These are phyloP conservation scores for Pogonophryne albipinna DNA, from an alignment of 2,797 vertebrate genomes.

Conservation along the genomic window DNA sequence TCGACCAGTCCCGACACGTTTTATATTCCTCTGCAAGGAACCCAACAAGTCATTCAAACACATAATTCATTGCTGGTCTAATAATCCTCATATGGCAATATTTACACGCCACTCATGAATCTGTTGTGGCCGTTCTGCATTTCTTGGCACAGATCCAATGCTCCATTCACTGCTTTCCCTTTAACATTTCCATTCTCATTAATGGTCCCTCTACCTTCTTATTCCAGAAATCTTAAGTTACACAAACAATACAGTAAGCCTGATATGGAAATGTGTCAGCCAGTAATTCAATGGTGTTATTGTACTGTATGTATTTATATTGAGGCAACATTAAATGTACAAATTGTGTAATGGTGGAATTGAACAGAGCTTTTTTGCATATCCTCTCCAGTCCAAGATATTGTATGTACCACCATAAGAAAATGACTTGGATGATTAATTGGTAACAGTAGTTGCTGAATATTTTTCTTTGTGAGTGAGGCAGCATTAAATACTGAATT, in stretches of 20 bases:
- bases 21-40: neutral
- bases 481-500: slow-evolving; percentile 9
- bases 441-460: too few relatives aligned
- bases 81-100: too few relatives aligned
- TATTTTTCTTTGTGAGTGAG: too few relatives aligned
- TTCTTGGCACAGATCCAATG: neutral
- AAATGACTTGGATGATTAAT: too few relatives aligned
- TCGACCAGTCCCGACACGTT: slow-evolving; percentile 13
- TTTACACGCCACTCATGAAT: fast-evolving
- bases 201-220: neutral
- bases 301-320: neutral
- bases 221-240: neutral
- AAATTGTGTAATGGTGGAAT: slow-evolving; percentile 12
- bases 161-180: too few relatives aligned
- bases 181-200: neutral
- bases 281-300: neutral
- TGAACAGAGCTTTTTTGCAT: neutral
- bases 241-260: neutral
- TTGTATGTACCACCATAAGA: too few relatives aligned
- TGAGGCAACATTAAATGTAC: neutral
- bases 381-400: neutral
- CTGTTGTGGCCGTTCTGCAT: neutral
- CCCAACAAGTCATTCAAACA: too few relatives aligned
- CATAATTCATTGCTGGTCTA: too few relatives aligned
- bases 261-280: neutral